These are phyloP conservation scores for Xerus inauris DNA, from an alignment of 2,113 vertebrate genomes.

Conservation along the genomic window DNA sequence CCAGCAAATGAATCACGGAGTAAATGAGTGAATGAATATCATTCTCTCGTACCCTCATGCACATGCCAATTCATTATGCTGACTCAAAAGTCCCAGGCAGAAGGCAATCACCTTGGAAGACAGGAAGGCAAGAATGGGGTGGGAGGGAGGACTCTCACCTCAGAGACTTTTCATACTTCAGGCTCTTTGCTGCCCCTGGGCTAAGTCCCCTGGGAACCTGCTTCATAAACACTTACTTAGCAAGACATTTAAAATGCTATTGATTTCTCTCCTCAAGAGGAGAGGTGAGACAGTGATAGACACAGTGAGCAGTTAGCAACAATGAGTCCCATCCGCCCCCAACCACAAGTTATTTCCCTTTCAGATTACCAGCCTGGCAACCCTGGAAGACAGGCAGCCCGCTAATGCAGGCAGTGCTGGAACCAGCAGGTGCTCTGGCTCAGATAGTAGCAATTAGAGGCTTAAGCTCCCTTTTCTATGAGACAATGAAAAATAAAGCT, in stretches of 20 bases:
- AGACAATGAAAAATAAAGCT: slow-evolving; percentile 61
- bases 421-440: slow-evolving; percentile 66
- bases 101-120: background rate
- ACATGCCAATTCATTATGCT: fast-evolving
- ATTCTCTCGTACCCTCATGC: background rate
- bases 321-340: background rate
- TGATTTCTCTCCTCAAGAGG: slow-evolving; percentile 61
- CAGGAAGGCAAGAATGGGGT: too few relatives aligned
- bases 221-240: slow-evolving; percentile 74
- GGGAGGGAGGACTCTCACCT: background rate
- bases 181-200: background rate
- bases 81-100: background rate
- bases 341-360: slow-evolving; percentile 55
- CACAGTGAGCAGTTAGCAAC: slow-evolving; percentile 36
- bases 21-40: background rate
- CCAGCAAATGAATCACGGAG: background rate
- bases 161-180: background rate
- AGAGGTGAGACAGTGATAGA: slow-evolving; percentile 66
- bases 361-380: slow-evolving; percentile 51
- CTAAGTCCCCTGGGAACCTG: background rate
- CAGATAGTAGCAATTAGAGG: slow-evolving; percentile 48
- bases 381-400: background rate
- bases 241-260: slow-evolving; percentile 66
- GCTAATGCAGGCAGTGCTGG: background rate
- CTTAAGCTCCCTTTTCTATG: slow-evolving; percentile 50